A percentile compares a stretch with the other conserved stretches of the same genome.
Conservation (phyloP, 2,888 invertebrate species). For the Stenolophus ochropezus region DNA sequence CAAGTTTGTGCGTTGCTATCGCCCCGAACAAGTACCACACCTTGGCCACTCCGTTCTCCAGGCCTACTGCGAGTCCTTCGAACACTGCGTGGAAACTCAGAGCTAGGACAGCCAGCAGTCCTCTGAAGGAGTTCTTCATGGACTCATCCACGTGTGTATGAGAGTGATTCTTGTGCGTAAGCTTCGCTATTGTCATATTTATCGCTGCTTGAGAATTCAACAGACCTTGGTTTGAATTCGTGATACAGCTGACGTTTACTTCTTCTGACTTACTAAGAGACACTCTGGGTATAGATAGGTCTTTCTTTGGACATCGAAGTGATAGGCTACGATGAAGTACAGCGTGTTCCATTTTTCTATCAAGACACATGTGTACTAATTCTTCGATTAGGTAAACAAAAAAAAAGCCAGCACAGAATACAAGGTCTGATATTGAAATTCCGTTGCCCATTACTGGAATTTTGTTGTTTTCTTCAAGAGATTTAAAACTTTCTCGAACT, state of each 20-base stretch:
- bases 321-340: constrained; percentile 76
- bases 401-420: constrained; percentile 80
- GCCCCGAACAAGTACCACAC: constrained; percentile 80
- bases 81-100: constrained; percentile 82
- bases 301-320: constrained; percentile 73
- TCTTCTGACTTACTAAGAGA: constrained; percentile 70
- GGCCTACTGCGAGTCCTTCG: constrained; percentile 81
- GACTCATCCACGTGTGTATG: constrained; percentile 66
- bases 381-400: constrained; percentile 80
- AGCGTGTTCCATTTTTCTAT: constrained; percentile 72
- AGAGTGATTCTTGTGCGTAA: constrained; percentile 62
- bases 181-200: constrained; percentile 62
- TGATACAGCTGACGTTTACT: constrained; percentile 68
- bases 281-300: constrained; percentile 70
- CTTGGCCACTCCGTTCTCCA: constrained; percentile 76
- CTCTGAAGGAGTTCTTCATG: constrained; percentile 75
- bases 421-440: constrained; percentile 76
- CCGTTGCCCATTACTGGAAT: constrained; percentile 73
- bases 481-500: constrained; percentile 76
- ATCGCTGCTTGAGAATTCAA: constrained; percentile 68
- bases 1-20: constrained; percentile 81
- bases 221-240: constrained; percentile 69
- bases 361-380: constrained; percentile 76
- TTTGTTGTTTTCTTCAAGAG: constrained; percentile 72
- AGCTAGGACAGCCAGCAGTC: constrained; percentile 79